Base-by-base conservation (phyloP, 2,888 invertebrate species). In the Phengaris alcon region DNA sequence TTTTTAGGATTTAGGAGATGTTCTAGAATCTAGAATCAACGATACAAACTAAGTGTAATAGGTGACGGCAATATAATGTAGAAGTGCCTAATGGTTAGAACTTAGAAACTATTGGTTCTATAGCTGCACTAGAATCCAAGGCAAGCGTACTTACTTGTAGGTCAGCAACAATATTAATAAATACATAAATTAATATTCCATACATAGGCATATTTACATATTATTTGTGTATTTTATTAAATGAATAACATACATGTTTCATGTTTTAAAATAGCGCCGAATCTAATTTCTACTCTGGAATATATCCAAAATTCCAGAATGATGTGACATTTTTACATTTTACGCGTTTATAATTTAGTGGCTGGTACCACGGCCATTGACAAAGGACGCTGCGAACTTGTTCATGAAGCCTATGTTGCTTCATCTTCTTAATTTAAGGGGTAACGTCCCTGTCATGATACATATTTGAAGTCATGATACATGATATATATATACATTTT, bases 301-400 rank as follows among this genome's bases (percentile, higher is more conserved):
- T 79, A 76, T 77, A 79, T 84, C 85, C 84, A 86, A 85, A 79
- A 84, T 83, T 83, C 80, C 82, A 82, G 82, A 79, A 80, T 78
- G 78, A 15, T 48, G 75, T 57, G 75, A 75, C 75, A 75, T 54
- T 75, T 55, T 75, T 75, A 54, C 9, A 35, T 54, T 54, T 72
- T 72, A 72, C 51, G 52, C 22, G 22, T 52, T 72, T 72, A 52
- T 54, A 72, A 72, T 52, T 35, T 72, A 52, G 52, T 35, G 35
- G 59, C 51, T 52, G 54, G 72, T 10, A 12, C 51, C 52, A 59
- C 12, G 57, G 57, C 55, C 51, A 59, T 59, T 69, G 57, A 55
- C 68, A 57, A 75, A 48, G 12, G 68, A 35, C 55, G 55, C 46
- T 4, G 55, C 54, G 12, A 13, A 6, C 54, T 72, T 54, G 70